Conservation (phyloP, 2,797 vertebrate species). For the Holocentrus rufus region DNA sequence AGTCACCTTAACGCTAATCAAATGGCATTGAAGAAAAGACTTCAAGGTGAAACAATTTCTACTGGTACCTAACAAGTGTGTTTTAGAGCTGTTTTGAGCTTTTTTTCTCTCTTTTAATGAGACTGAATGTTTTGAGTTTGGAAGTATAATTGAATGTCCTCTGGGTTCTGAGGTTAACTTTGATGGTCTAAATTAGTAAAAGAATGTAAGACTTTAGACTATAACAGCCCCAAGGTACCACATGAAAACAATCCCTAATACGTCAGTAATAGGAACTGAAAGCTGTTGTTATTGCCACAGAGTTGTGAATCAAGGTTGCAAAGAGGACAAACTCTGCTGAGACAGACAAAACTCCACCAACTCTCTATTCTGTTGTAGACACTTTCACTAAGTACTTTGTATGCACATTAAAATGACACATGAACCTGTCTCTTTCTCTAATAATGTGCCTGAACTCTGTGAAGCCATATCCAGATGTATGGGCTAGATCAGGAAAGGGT, state of each 20-base stretch:
- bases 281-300: not conserved
- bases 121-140: conserved; percentile 33
- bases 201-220: conserved; percentile 11
- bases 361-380: not conserved
- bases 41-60: conserved; percentile 48
- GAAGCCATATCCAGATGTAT: too few relatives aligned
- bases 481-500: too few relatives aligned
- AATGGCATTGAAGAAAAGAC: conserved; percentile 43
- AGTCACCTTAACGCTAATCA: conserved; percentile 62
- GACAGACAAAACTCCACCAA: not conserved
- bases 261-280: not conserved
- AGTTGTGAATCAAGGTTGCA: not conserved
- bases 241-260: not conserved
- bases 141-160: conserved; percentile 23
- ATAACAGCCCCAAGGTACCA: conserved; percentile 8
- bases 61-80: conserved; percentile 2
- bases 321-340: not conserved
- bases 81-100: conserved; percentile 11
- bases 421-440: not conserved
- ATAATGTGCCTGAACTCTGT: not conserved
- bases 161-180: conserved; percentile 19
- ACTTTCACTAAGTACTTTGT: not conserved
- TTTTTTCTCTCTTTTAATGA: conserved; percentile 18
- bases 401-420: not conserved
- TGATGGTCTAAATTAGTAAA: conserved; percentile 26